Conservation (phyloP, 1,140 invertebrate species). For the Drosophila pseudoobscura region DNA sequence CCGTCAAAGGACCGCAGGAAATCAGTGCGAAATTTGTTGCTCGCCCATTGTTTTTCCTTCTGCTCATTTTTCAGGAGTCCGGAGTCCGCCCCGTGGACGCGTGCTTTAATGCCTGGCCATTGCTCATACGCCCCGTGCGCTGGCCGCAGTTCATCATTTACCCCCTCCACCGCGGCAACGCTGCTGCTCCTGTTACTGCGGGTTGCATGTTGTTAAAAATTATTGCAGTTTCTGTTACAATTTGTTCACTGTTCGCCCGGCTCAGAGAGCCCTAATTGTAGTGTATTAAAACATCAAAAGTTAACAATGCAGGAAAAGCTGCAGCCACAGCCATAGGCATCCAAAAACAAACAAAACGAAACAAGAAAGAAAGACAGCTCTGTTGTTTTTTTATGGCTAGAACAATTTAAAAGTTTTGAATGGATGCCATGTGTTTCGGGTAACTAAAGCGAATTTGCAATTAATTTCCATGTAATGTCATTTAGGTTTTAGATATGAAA, state of each 20-base stretch:
- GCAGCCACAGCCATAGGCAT: constrained; percentile 21
- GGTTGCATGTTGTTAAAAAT: constrained; percentile 53
- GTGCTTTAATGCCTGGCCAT: constrained; percentile 57
- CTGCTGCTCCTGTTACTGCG: not conserved
- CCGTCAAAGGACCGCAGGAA: constrained; percentile 58
- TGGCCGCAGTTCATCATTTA: constrained; percentile 60
- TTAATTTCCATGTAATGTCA: constrained; percentile 52
- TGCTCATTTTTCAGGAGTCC: constrained; percentile 20
- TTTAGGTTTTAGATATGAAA: constrained; percentile 8
- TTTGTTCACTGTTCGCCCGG: constrained; percentile 34
- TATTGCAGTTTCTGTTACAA: constrained; percentile 56
- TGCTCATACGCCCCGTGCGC: constrained; percentile 70
- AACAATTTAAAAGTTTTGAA: constrained; percentile 66
- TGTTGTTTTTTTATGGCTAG: constrained; percentile 42
- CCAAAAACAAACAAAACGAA: not conserved
- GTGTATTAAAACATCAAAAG: constrained; percentile 75
- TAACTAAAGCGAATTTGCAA: constrained; percentile 44
- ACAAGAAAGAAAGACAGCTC: constrained; percentile 3
- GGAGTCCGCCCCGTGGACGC: constrained; percentile 50
- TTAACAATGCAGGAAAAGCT: constrained; percentile 40
- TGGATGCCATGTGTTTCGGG: constrained; percentile 3
- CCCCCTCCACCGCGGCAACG: constrained; percentile 16
- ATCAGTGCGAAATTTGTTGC: constrained; percentile 55
- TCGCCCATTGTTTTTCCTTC: constrained; percentile 18
- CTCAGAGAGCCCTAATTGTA: constrained; percentile 55